Conservation (phyloP, 2,797 vertebrate genomes). For the Protosalanx chinensis region DNA sequence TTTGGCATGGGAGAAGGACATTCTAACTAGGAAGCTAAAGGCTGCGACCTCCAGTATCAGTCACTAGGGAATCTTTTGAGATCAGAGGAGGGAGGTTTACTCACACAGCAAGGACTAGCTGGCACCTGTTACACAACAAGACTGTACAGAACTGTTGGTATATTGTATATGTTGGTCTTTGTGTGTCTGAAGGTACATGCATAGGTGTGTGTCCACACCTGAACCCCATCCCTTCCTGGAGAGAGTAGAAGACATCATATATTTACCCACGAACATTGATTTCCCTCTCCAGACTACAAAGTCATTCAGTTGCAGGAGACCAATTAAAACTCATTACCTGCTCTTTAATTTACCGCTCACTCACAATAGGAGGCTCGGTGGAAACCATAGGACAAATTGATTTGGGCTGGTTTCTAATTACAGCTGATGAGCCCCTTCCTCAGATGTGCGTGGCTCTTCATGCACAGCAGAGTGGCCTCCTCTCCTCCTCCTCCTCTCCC, state of each 20-base stretch:
- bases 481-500: no score
- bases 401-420: not conserved
- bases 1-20: no score
- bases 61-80: no score
- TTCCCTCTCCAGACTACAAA: not conserved
- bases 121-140: no score
- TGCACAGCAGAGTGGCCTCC: no score
- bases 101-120: no score
- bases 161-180: not conserved
- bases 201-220: constrained; percentile 5
- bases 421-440: no score
- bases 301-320: constrained; percentile 15
- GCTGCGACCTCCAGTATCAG: no score
- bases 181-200: not conserved
- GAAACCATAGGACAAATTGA: not conserved
- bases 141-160: not conserved
- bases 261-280: constrained; percentile 14
- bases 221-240: constrained; percentile 13
- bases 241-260: constrained; percentile 15
- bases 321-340: constrained; percentile 14
- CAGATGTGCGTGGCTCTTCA: no score
- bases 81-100: no score
- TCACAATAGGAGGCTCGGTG: not conserved
- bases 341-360: not conserved
- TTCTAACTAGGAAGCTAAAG: no score